Conservation (phyloP, 2,797 vertebrate species). For the Anas capensis region DNA sequence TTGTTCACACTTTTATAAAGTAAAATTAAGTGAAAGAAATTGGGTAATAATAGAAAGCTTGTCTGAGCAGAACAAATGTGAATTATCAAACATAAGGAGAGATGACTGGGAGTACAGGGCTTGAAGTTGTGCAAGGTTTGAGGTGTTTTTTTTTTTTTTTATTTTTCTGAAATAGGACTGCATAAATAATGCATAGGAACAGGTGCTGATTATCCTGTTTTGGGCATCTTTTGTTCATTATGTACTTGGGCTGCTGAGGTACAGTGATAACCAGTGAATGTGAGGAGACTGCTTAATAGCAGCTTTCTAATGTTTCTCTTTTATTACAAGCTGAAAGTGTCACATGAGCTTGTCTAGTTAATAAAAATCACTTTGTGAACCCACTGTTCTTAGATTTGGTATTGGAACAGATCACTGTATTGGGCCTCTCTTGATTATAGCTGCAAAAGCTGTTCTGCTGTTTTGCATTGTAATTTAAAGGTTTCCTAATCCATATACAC, state of each 20-base stretch:
- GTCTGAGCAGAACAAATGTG: conserved; percentile 79
- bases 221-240: conserved; percentile 60
- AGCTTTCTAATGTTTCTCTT: conserved; percentile 50
- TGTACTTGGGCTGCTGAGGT: conserved; percentile 50
- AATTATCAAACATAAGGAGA: conserved; percentile 68
- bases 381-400: conserved; percentile 33
- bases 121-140: conserved; percentile 66
- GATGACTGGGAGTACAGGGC: conserved; percentile 49
- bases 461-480: conserved; percentile 59
- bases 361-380: conserved; percentile 57
- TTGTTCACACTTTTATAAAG: conserved; percentile 77
- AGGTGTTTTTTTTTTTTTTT: not conserved
- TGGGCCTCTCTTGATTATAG: not conserved
- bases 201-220: conserved; percentile 68
- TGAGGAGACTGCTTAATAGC: conserved; percentile 64
- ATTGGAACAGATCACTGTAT: not conserved
- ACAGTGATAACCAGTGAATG: conserved; percentile 63
- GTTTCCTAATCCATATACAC: conserved; percentile 11
- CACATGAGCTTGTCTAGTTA: conserved; percentile 49
- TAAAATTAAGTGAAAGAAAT: conserved; percentile 80
- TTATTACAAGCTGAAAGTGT: conserved; percentile 49
- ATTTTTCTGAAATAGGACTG: conserved; percentile 27
- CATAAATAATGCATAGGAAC: conserved; percentile 67
- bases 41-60: conserved; percentile 80
- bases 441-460: not conserved